Base-by-base conservation (phyloP, 30 jellyfish, hydroid and myxozoan genomes). In the Morbakka virulenta region DNA sequence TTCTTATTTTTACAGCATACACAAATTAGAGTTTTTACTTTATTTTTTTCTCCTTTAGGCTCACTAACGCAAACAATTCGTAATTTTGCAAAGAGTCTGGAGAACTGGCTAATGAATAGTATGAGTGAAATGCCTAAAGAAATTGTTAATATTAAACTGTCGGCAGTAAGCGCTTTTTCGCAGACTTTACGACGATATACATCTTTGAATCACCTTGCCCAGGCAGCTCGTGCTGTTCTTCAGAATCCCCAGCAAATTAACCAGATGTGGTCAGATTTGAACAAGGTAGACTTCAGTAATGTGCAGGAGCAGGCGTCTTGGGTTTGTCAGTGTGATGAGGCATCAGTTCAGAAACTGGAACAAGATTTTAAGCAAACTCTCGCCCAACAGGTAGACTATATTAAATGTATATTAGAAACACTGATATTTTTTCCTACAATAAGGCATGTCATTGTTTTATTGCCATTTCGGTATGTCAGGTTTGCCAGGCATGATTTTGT, bases 261-360 rank as follows among this genome's bases (percentile, higher is more conserved):
- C 50, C 98, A 92, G 72, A 92, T 92, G 98, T 92, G 95, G 96
- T 77, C 86, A 25, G 98, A 92, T 49, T 67, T 92, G 31, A 92
- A 92, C 75, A 84, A 84, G 64, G 98, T 92, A 2, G 98, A 92
- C 62, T 92, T 92, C 76, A 92, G 89, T 24, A 92, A 92, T 62
- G 98, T 92, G 12, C 98, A 92, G 93, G 98, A 92, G 36, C 98
- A 92, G 62, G 95, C 98, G 22, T 92, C 98, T 4, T 92, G 98
- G 98, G 98, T 92, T 21, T 92, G 98, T 82, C 98, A 92, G 36
- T 92, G 98, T 51, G 95, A 92, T 41, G 98, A 92, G 35, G 21
- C 90, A 24, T 75, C 77, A 64, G 95, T 92, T 13, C 89, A 74
- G 12, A 92, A 92, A 72, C 84, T 92, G 28, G 98, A 92, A 65